A percentile compares a stretch with the other conserved stretches of the same genome.
These are phyloP conservation scores for Discoglossus pictus DNA, from an alignment of 2,797 vertebrate genomes.

Conservation along the genomic window DNA sequence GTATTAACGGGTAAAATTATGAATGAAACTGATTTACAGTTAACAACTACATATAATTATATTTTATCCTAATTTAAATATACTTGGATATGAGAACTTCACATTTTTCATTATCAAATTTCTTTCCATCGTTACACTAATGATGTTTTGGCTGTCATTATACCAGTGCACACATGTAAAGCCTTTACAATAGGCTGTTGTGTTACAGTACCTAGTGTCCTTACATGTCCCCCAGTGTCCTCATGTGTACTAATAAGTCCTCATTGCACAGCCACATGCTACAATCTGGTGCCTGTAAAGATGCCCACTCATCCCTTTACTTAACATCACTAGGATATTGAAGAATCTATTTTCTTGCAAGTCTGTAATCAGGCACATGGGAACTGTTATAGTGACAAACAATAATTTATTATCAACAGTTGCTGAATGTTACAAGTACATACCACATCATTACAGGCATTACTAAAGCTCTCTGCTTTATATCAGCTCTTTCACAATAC, in stretches of 20 bases:
- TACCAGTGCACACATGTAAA: not conserved
- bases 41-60: no score
- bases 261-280: constrained; percentile 18
- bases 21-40: no score
- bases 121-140: not conserved
- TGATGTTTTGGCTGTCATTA: constrained; percentile 4
- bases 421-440: not conserved
- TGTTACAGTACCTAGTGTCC: constrained; percentile 44
- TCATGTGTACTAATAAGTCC: constrained; percentile 13
- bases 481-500: constrained; percentile 6
- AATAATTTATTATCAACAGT: not conserved
- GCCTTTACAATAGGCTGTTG: constrained; percentile 33
- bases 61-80: no score
- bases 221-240: constrained; percentile 29
- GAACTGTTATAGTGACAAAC: no score
- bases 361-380: no score
- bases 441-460: no score
- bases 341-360: no score
- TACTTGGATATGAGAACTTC: no score
- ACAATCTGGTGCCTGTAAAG: constrained; percentile 16
- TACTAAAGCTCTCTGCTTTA: not conserved
- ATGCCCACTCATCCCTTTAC: no score
- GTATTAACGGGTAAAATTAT: no score
- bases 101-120: no score
- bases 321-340: no score